phyloP scores from a whole-genome alignment of 2,797 vertebrate genomes.

The Alfaro cultratus region DNA sequence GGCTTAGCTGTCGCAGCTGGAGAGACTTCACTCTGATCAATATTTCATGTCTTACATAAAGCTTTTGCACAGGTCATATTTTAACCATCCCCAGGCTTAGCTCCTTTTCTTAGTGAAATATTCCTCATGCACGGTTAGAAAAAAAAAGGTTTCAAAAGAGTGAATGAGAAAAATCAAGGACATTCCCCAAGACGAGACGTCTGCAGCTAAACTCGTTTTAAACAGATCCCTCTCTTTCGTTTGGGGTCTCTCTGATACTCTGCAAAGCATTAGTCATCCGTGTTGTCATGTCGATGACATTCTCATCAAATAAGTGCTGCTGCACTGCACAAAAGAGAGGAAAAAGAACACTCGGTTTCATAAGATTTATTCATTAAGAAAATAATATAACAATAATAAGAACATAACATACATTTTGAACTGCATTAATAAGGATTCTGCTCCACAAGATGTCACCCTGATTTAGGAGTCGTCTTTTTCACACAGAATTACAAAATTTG shows the following conservation, averaged over 20 bases:
- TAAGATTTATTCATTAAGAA: slow-evolving; percentile 80
- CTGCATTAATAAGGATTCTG: slow-evolving; percentile 55
- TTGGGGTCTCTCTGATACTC: slow-evolving; percentile 27
- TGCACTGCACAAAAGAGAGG: slow-evolving; percentile 28
- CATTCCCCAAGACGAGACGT: slow-evolving; percentile 35
- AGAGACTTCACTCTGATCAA: slow-evolving; percentile 8
- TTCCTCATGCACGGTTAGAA: not conserved
- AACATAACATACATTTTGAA: slow-evolving; percentile 64
- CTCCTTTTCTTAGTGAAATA: slow-evolving; percentile 1
- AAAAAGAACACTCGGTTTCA: slow-evolving; percentile 42
- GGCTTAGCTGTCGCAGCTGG: slow-evolving; percentile 3
- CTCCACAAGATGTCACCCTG: slow-evolving; percentile 39
- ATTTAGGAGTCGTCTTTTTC: slow-evolving; percentile 37
- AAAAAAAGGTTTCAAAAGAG: slow-evolving; percentile 9
- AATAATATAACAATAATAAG: slow-evolving; percentile 77
- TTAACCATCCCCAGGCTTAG: slow-evolving; percentile 1
- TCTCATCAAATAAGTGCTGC: slow-evolving; percentile 18
- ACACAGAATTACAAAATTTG: slow-evolving; percentile 37
- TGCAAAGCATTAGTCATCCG: slow-evolving; percentile 54
- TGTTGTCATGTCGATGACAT: slow-evolving; percentile 31
- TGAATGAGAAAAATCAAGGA: slow-evolving; percentile 10
- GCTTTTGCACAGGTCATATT: slow-evolving; percentile 10
- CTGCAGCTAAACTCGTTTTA: slow-evolving; percentile 33
- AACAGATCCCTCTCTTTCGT: slow-evolving; percentile 37
- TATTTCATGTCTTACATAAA: slow-evolving; percentile 25